Conservation (phyloP, 2,888 invertebrate genomes). For the Melieria crassipennis region DNA sequence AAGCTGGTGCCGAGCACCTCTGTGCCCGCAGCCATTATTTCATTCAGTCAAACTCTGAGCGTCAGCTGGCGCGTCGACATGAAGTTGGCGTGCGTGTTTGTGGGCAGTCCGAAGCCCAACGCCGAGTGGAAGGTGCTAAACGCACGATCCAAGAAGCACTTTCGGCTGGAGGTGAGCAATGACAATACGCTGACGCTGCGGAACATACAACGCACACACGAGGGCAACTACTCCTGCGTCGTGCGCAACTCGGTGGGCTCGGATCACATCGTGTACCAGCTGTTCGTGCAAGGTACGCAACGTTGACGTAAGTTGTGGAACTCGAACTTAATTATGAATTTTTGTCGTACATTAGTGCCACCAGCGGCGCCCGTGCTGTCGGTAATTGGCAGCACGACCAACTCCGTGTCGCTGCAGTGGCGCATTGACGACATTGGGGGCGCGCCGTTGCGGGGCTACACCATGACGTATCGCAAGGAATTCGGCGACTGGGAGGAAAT, state of each 20-base stretch:
- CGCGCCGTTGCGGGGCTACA: conserved; percentile 68
- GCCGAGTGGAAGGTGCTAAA: conserved; percentile 68
- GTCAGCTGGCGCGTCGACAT: conserved; percentile 69
- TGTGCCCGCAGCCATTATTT: conserved; percentile 70
- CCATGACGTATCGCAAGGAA: conserved; percentile 68
- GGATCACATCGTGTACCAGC: conserved; percentile 68
- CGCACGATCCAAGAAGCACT: conserved; percentile 58
- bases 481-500: conserved; percentile 70
- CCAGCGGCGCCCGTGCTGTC: conserved; percentile 69
- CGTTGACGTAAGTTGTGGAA: background rate
- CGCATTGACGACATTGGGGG: conserved; percentile 68
- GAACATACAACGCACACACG: conserved; percentile 68
- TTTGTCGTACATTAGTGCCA: conserved; percentile 64
- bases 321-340: background rate
- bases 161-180: conserved; percentile 64
- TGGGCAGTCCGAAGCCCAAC: conserved; percentile 68
- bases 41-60: conserved; percentile 69
- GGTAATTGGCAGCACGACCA: conserved; percentile 67
- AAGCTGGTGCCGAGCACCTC: conserved; percentile 67
- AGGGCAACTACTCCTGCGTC: conserved; percentile 70
- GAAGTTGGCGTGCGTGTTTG: conserved; percentile 68
- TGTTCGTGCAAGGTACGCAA: conserved; percentile 68
- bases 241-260: conserved; percentile 68
- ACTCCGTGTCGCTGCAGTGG: conserved; percentile 69
- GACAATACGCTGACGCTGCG: conserved; percentile 68